phyloP scores from a whole-genome alignment of 2,888 invertebrate genomes.

The Choreutis nemorana region DNA sequence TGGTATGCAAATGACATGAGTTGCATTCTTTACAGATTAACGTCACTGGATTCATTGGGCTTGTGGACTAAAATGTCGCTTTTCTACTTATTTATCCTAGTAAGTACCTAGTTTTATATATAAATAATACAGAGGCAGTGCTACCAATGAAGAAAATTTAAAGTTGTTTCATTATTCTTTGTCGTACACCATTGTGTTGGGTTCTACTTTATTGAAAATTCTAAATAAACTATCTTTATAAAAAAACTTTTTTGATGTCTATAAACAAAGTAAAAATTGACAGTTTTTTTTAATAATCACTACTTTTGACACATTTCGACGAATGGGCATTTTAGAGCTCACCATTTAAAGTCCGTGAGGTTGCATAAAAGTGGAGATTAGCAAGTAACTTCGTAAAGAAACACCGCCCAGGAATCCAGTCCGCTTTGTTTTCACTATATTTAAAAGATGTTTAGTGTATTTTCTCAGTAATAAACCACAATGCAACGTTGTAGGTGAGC shows the following conservation, averaged over 20 bases:
- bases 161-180: too few relatives aligned
- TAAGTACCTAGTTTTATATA: conserved; percentile 8
- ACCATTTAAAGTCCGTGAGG: conserved; percentile 34
- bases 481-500: too few relatives aligned
- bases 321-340: conserved; percentile 28
- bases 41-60: conserved; percentile 22
- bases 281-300: background rate
- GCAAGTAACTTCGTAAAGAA: too few relatives aligned
- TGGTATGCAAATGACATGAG: conserved; percentile 38
- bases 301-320: conserved; percentile 4
- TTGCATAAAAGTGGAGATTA: conserved; percentile 48
- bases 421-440: too few relatives aligned
- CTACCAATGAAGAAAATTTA: background rate
- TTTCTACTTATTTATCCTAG: conserved; percentile 7
- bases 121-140: conserved; percentile 12
- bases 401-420: conserved; percentile 11
- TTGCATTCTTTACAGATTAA: conserved; percentile 33
- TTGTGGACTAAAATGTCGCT: conserved; percentile 26
- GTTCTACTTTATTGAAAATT: too few relatives aligned
- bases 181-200: too few relatives aligned
- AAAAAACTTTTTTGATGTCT: too few relatives aligned
- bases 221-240: too few relatives aligned
- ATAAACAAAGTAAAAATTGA: background rate
- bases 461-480: too few relatives aligned
- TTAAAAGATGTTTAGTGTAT: conserved; percentile 11